A percentile compares a stretch with the other conserved stretches of the same genome.
Conservation (phyloP, 1,140 invertebrate species). For the Philotrypesis tridentata region DNA sequence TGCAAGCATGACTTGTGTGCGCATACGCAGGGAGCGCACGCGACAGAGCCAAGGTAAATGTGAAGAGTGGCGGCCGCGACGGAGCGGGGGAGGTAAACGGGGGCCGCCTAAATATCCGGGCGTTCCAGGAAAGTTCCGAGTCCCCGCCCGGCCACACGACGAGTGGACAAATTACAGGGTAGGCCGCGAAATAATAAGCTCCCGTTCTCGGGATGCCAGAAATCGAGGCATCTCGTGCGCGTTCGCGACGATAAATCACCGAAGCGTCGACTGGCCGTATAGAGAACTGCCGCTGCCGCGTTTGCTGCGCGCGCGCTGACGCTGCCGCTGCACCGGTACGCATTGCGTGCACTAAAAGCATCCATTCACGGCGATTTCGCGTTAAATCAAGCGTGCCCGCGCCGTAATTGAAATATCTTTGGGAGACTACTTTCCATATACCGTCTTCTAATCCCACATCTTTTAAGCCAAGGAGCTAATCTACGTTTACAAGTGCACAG, state of each 20-base stretch:
- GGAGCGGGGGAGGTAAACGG: background rate
- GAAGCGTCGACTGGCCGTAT: constrained; percentile 49
- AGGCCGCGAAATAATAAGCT: constrained; percentile 70
- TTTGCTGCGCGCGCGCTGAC: constrained; percentile 24
- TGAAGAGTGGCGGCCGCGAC: no score
- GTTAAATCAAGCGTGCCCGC: constrained; percentile 47
- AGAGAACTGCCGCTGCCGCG: background rate
- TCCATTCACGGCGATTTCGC: constrained; percentile 59
- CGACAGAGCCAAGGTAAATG: background rate
- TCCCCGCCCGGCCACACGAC: constrained; percentile 66
- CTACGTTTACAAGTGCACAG: no score
- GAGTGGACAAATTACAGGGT: constrained; percentile 73
- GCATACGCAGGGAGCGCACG: no score
- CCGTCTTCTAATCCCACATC: background rate
- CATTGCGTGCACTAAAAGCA: constrained; percentile 41
- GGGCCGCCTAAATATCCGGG: constrained; percentile 55
- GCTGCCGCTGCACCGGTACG: background rate
- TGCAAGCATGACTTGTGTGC: background rate
- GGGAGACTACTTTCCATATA: background rate
- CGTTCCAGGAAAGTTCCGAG: constrained; percentile 60
- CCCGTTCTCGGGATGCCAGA: constrained; percentile 66
- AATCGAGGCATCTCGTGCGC: constrained; percentile 63
- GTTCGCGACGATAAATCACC: constrained; percentile 68
- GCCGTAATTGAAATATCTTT: constrained; percentile 37
- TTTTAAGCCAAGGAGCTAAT: no score